A percentile compares a stretch with the other conserved stretches of the same genome.
Conservation (phyloP, 2,888 invertebrate species). For the Spodoptera picta region DNA sequence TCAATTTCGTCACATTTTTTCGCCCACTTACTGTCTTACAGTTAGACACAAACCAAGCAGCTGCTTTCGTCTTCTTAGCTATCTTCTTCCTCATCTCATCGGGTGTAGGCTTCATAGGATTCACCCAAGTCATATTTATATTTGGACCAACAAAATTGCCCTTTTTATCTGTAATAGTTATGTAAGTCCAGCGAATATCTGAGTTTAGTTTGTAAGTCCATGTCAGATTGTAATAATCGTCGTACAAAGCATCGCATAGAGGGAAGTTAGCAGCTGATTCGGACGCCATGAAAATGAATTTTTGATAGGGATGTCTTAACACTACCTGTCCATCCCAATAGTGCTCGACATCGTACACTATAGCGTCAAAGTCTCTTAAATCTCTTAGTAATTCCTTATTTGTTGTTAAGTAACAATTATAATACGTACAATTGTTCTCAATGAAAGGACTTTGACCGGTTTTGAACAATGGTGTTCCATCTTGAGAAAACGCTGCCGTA, state of each 20-base stretch:
- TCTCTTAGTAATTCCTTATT: conserved; percentile 70
- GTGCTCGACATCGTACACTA: conserved; percentile 86
- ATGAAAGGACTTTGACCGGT: conserved; percentile 72
- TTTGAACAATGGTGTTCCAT: conserved; percentile 46
- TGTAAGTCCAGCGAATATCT: conserved; percentile 69
- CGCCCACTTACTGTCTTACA: conserved; percentile 66
- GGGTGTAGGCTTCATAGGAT: conserved; percentile 63
- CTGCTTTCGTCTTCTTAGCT: conserved; percentile 70
- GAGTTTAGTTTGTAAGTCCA: conserved; percentile 80
- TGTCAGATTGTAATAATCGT: conserved; percentile 75
- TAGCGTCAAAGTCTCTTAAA: conserved; percentile 79
- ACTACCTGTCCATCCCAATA: conserved; percentile 68
- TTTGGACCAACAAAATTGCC: conserved; percentile 75
- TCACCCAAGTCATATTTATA: conserved; percentile 70
- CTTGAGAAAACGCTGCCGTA: conserved; percentile 64
- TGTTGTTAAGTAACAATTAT: conserved; percentile 82
- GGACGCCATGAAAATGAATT: conserved; percentile 82
- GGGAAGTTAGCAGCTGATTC: conserved; percentile 72
- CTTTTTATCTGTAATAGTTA: conserved; percentile 67
- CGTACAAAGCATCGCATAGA: conserved; percentile 65
- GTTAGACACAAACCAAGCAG: conserved; percentile 79
- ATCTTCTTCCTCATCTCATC: conserved; percentile 62
- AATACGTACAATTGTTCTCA: conserved; percentile 70
- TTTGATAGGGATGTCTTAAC: conserved; percentile 76
- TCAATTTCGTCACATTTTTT: conserved; percentile 52